Percentiles rank a stretch among this genome's conserved stretches.
phyloP scores from a whole-genome alignment of 2,888 invertebrate species.

The Halocaridina rubra region DNA sequence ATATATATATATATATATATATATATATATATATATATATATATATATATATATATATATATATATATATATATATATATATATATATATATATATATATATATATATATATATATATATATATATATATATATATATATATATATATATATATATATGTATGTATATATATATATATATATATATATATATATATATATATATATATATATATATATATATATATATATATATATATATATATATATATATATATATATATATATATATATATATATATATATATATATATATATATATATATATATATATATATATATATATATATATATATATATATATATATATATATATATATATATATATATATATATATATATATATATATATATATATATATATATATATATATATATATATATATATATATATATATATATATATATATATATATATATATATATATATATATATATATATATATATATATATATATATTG shows the following conservation, averaged over 20 bases:
- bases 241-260: neutral
- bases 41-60: too few species aligned
- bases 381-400: conserved; percentile 3
- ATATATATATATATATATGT: too few species aligned
- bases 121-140: too few species aligned
- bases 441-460: conserved; percentile 16
- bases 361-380: conserved; percentile 1
- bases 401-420: conserved; percentile 11
- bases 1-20: too few species aligned
- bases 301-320: neutral
- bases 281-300: neutral
- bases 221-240: neutral
- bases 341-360: conserved; percentile 12
- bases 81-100: too few species aligned
- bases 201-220: neutral
- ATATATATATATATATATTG: too few species aligned
- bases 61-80: too few species aligned
- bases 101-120: too few species aligned
- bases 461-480: neutral
- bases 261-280: neutral
- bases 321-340: neutral
- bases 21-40: too few species aligned
- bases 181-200: neutral
- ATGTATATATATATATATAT: neutral
- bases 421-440: conserved; percentile 6